phyloP scores from a whole-genome alignment of 1,140 invertebrate species.

The Drosophila dunni region DNA sequence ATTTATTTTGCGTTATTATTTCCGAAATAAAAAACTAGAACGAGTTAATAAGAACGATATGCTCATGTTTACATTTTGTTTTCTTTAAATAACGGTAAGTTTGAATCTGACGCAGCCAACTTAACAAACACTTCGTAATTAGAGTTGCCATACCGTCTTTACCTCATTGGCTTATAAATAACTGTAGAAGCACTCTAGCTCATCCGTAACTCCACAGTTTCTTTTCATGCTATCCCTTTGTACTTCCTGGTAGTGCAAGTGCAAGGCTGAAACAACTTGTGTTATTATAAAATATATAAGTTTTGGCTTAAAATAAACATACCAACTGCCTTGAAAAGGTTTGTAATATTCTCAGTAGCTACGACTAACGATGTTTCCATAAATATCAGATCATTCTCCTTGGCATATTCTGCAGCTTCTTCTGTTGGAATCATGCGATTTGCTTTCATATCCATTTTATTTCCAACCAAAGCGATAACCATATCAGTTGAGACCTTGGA shows the following conservation, averaged over 20 bases:
- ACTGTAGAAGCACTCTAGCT: neutral
- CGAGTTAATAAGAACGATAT: constrained; percentile 57
- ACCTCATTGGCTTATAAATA: neutral
- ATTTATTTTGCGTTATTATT: constrained; percentile 77
- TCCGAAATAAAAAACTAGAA: constrained; percentile 70
- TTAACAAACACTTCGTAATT: neutral
- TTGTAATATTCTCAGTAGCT: constrained; percentile 25
- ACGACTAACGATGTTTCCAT: constrained; percentile 45
- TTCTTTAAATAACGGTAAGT: neutral
- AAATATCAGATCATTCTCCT: constrained; percentile 26
- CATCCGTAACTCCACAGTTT: neutral
- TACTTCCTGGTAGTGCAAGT: neutral
- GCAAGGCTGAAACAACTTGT: constrained; percentile 19
- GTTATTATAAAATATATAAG: neutral
- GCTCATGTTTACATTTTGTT: neutral
- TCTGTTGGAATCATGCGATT: constrained; percentile 7
- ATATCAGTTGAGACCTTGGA: neutral
- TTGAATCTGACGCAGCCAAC: neutral
- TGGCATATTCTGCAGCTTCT: constrained; percentile 39
- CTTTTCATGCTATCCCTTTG: too few species aligned
- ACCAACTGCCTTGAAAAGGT: constrained; percentile 43
- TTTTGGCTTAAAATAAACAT: neutral
- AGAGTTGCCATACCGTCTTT: neutral
- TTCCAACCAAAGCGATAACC: constrained; percentile 45
- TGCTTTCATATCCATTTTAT: constrained; percentile 36